These are phyloP conservation scores for Cossypha caffra DNA, from an alignment of 2,797 vertebrate genomes.

Conservation along the genomic window DNA sequence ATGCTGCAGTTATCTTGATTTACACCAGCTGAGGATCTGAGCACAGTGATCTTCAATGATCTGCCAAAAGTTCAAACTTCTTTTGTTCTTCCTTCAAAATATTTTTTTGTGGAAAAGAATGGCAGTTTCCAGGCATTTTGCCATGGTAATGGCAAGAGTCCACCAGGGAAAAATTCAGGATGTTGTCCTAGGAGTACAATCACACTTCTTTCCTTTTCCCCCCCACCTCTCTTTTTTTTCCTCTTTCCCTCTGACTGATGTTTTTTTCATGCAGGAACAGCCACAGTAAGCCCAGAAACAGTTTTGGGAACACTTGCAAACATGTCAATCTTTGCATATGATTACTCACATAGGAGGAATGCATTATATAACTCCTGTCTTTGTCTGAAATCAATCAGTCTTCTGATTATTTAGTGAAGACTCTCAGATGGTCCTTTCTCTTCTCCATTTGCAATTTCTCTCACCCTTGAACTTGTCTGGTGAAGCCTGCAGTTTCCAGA, in stretches of 20 bases:
- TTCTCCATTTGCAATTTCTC: constrained; percentile 3
- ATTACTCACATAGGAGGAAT: constrained; percentile 39
- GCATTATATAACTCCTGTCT: constrained; percentile 28
- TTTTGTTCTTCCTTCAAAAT: constrained; percentile 63
- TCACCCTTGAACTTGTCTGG: neutral
- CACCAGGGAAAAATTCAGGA: constrained; percentile 36
- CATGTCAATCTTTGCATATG: constrained; percentile 38
- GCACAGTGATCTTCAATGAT: constrained; percentile 15
- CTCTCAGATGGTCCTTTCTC: constrained; percentile 12
- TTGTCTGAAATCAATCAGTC: constrained; percentile 28
- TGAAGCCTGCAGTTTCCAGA: neutral
- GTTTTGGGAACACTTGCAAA: constrained; percentile 9
- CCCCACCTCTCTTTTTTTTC: neutral
- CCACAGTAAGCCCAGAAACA: neutral
- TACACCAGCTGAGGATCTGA: constrained; percentile 54
- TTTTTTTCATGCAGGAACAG: neutral
- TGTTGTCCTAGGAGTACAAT: constrained; percentile 36
- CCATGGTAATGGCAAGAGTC: constrained; percentile 54
- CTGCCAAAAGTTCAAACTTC: constrained; percentile 58
- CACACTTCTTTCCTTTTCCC: neutral
- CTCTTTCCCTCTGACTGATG: neutral
- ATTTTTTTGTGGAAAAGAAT: constrained; percentile 44
- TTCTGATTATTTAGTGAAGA: constrained; percentile 7
- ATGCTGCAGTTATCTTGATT: constrained; percentile 50
- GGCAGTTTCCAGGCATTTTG: constrained; percentile 62